Conservation (phyloP, 2,113 vertebrate genomes). For the Felis catus region F.catus_Fca126_mat1.0 CM031419.1:158484501-158485000, state of each 20-base stretch:
- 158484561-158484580: not conserved
- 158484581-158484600: not conserved
- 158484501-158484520: conserved; percentile 23
- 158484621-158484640: conserved; percentile 18
- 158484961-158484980: not conserved
- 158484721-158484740: not conserved
- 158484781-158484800: not conserved
- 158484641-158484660: conserved; percentile 57
- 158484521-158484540: not conserved
- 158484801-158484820: not conserved
- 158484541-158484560: not conserved
- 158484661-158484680: conserved; percentile 60
- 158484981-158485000: conserved; percentile 18
- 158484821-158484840: not conserved
- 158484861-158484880: not conserved
- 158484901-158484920: not conserved
- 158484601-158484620: conserved; percentile 22
- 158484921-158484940: not conserved
- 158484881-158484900: not conserved
- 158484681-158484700: conserved; percentile 46
- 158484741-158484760: not conserved
- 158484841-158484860: not conserved
- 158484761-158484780: not conserved
- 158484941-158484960: not conserved
- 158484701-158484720: not conserved